Evolutionary conservation across 1,140 invertebrate species (phyloP).

Genomic region (Rhagoletis pomonella): DNA sequence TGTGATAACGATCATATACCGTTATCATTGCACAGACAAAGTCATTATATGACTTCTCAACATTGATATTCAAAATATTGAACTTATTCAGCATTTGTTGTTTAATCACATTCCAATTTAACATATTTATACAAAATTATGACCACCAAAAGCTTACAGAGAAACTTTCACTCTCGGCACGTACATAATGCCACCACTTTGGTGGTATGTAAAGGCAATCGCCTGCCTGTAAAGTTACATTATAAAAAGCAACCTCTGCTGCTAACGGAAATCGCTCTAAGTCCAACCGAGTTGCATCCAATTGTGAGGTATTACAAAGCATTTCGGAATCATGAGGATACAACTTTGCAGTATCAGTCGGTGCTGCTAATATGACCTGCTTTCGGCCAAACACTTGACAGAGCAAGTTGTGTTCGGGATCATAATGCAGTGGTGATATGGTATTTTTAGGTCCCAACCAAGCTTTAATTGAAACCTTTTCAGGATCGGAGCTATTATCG

Average conservation of each 20-base stretch:
- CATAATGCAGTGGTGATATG: slow-evolving; percentile 95
- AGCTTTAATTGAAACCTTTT: slow-evolving; percentile 87
- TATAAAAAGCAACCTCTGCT: slow-evolving; percentile 79
- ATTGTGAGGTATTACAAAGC: slow-evolving; percentile 87
- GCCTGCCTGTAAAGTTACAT: slow-evolving; percentile 85
- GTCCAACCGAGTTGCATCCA: slow-evolving; percentile 89
- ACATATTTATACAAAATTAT: slow-evolving; percentile 59
- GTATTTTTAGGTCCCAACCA: slow-evolving; percentile 98
- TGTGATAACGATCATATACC: too few relatives aligned
- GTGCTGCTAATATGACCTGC: slow-evolving; percentile 87
- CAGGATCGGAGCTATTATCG: not conserved
- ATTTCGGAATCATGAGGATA: slow-evolving; percentile 89
- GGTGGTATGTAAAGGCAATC: slow-evolving; percentile 95
- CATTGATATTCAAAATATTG: too few relatives aligned
- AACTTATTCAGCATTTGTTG: too few relatives aligned
- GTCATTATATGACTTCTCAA: too few relatives aligned
- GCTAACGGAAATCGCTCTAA: slow-evolving; percentile 84
- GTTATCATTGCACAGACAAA: too few relatives aligned
- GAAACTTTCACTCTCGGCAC: slow-evolving; percentile 86
- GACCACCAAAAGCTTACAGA: slow-evolving; percentile 96
- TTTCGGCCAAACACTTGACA: slow-evolving; percentile 93
- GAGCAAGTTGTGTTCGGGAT: slow-evolving; percentile 96
- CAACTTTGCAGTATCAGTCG: slow-evolving; percentile 81
- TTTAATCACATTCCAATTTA: too few relatives aligned
- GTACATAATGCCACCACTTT: slow-evolving; percentile 96